Base-by-base conservation (phyloP, 2,888 invertebrate genomes). In the Tortrix viridana region DNA sequence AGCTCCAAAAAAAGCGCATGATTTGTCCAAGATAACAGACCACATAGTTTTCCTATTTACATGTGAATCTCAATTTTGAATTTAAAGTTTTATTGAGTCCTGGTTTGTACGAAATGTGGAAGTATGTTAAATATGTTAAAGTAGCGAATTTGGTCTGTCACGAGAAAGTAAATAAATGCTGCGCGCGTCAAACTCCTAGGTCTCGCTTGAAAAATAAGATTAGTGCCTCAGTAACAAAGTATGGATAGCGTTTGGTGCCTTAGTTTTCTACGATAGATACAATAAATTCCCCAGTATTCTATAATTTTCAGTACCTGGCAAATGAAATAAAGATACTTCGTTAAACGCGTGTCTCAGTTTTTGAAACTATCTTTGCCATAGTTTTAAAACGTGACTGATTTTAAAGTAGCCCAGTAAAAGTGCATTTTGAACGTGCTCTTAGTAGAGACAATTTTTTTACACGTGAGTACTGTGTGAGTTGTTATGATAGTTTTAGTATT, bases 401-500 rank as follows among this genome's bases (percentile, higher is more conserved):
- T 44, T 6, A 41, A 48, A 48, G 43, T 43, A 49, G 50, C 61
- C 32, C 61, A 49, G 61, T 61, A 37, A 44, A 49, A 37, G 19
- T 50, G 50, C 50, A 32, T 50, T 50, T 50, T 5, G 6, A 12
- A 50, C 14, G 37, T 55, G 61, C 55, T 44, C 37, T 44, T 20
- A 18, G 49, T 49, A 37, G 53, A 64, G 53, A 53, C 53, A n/a
- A 59, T 38, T 59, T 47, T 53, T 57, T 56, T 48, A 12, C 50
- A 41, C 32, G 49, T 37, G 55, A 56, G 43, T 56, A 61, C 48
- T 61, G 60, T 62, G 62, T 49, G 64, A 64, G 43, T 82, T 82
- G 77, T 81, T 81, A 73, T 71, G 75, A 67, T 85, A 82, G 76
- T 80, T 79, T 76, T 77, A 79, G 71, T 73, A 68, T 68, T 80